Evolutionary conservation across 2,113 vertebrate genomes (phyloP).

Genomic region (Malurus alboscapulatus): DNA sequence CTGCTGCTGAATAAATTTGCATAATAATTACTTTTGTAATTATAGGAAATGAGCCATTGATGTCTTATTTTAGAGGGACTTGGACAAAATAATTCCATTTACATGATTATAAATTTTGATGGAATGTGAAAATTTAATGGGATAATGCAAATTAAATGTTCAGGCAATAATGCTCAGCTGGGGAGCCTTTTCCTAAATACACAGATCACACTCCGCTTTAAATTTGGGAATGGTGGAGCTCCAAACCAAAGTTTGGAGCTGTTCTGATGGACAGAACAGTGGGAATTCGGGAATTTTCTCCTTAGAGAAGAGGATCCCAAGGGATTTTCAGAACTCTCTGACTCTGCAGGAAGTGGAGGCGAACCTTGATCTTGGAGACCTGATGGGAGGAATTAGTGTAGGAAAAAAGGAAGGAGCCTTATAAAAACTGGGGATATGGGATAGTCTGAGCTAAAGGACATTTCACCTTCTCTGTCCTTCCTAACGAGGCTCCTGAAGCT

Average conservation of each 20-base stretch:
- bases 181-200: not conserved
- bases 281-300: not conserved
- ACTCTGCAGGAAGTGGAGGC: not conserved
- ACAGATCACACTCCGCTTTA: fast-evolving
- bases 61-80: not conserved
- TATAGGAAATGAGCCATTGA: fast-evolving
- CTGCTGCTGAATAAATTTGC: not conserved
- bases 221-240: not conserved
- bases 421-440: not conserved
- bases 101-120: not conserved
- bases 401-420: not conserved
- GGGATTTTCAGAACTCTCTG: not conserved
- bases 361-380: not conserved
- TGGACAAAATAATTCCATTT: not conserved
- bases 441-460: not conserved
- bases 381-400: not conserved
- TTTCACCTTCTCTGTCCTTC: not conserved
- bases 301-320: fast-evolving
- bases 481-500: not conserved
- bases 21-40: not conserved
- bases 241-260: not conserved
- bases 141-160: not conserved
- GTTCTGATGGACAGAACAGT: not conserved
- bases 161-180: not conserved
- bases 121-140: fast-evolving